Evolutionary conservation across 2,113 vertebrate genomes (phyloP).

Genomic region (Peromyscus leucopus): DNA sequence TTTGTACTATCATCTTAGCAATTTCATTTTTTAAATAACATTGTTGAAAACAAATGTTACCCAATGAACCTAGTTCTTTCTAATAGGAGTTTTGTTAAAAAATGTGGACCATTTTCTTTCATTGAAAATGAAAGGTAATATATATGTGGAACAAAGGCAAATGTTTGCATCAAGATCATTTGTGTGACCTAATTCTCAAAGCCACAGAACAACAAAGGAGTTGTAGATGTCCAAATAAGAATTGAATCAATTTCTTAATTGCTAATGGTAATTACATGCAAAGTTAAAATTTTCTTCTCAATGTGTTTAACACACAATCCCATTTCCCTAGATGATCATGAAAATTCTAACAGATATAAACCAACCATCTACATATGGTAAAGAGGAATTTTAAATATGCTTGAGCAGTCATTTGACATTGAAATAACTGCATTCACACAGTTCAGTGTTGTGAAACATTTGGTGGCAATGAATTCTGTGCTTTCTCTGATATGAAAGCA

Average conservation of each 20-base stretch:
- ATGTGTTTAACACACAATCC: conserved; percentile 56
- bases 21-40: background rate
- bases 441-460: conserved; percentile 34
- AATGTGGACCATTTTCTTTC: background rate
- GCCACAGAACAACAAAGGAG: background rate
- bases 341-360: conserved; percentile 17
- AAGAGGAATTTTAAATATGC: conserved; percentile 14
- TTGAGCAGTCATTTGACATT: conserved; percentile 39
- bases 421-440: background rate
- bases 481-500: conserved; percentile 31
- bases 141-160: background rate
- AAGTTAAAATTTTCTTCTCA: conserved; percentile 43
- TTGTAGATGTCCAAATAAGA: background rate
- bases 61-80: background rate
- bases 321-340: conserved; percentile 31
- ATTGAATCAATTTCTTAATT: background rate
- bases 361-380: background rate
- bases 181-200: conserved; percentile 36
- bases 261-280: conserved; percentile 46
- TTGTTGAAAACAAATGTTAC: background rate
- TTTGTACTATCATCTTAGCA: background rate
- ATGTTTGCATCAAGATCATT: background rate
- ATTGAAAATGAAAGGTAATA: background rate
- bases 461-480: background rate
- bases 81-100: background rate